Conservation (phyloP, 2,888 invertebrate genomes). For the Cyclophora albipunctata region DNA sequence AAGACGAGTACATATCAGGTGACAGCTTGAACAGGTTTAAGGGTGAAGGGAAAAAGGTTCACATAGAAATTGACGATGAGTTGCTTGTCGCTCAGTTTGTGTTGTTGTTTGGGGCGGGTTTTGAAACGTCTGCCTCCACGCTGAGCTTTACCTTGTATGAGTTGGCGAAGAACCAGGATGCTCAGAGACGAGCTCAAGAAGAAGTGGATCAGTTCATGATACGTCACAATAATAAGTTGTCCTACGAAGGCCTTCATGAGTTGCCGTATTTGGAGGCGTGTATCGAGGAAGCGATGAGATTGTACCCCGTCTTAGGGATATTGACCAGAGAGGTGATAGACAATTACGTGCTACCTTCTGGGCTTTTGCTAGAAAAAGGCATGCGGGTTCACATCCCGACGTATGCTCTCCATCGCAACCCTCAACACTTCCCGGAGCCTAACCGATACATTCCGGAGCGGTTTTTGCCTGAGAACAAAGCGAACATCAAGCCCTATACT, state of each 20-base stretch:
- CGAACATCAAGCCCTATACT: conserved; percentile 38
- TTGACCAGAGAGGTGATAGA: conserved; percentile 45
- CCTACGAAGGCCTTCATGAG: conserved; percentile 34
- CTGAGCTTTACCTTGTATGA: conserved; percentile 34
- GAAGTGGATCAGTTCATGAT: conserved; percentile 38
- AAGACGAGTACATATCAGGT: conserved; percentile 31
- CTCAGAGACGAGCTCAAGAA: conserved; percentile 26
- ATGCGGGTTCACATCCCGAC: conserved; percentile 48
- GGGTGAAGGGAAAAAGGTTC: conserved; percentile 24
- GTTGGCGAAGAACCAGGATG: conserved; percentile 34
- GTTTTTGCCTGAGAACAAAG: conserved; percentile 37
- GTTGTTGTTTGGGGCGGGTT: conserved; percentile 58
- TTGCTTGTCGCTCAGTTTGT: conserved; percentile 70
- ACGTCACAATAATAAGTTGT: conserved; percentile 26
- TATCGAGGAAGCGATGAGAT: conserved; percentile 38
- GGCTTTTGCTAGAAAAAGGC: conserved; percentile 39
- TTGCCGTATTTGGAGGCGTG: conserved; percentile 39
- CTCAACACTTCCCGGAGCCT: conserved; percentile 46
- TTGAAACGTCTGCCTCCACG: conserved; percentile 42
- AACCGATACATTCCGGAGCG: conserved; percentile 45
- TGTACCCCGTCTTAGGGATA: conserved; percentile 45
- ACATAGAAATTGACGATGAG: conserved; percentile 45
- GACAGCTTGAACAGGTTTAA: conserved; percentile 37
- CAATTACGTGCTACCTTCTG: conserved; percentile 42
- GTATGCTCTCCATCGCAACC: conserved; percentile 40